Evolutionary conservation across 2,797 vertebrate species (phyloP).

Genomic region (Pseudomugil tenellus): DNA sequence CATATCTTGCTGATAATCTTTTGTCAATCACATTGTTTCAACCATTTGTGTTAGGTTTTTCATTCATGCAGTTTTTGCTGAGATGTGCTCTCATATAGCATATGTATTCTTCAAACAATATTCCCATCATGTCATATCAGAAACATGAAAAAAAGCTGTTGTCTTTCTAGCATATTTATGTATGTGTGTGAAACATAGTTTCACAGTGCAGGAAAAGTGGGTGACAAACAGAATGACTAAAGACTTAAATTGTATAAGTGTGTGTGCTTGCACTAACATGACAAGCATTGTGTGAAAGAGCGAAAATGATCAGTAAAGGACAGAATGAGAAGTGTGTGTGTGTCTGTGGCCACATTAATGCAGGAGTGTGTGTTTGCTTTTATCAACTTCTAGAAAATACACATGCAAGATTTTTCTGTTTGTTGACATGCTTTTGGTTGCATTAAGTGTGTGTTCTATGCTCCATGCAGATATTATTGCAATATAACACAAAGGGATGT

Average conservation of each 20-base stretch:
- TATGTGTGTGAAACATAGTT: not conserved
- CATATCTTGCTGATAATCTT: slow-evolving; percentile 33
- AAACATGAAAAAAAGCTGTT: too few relatives aligned
- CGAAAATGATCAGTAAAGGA: not conserved
- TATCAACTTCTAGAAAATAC: not conserved
- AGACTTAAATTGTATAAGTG: not conserved
- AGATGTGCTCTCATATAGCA: slow-evolving; percentile 67
- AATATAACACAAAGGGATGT: slow-evolving; percentile 57
- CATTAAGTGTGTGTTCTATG: not conserved
- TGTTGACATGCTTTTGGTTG: not conserved
- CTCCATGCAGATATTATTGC: slow-evolving; percentile 64
- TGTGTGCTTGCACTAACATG: not conserved
- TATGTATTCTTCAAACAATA: slow-evolving; percentile 70
- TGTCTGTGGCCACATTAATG: not conserved
- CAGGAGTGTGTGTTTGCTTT: not conserved
- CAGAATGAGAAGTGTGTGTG: not conserved
- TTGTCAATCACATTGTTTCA: slow-evolving; percentile 27
- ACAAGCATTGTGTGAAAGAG: not conserved
- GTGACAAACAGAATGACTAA: slow-evolving; percentile 12
- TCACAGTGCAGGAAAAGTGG: slow-evolving; percentile 2
- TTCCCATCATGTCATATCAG: too few relatives aligned
- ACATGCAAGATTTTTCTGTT: not conserved
- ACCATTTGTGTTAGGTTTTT: not conserved
- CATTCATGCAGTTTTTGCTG: too few relatives aligned
- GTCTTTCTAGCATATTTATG: not conserved